phyloP scores from a whole-genome alignment of 2,797 vertebrate genomes.

The Coregonus suidteri region DNA sequence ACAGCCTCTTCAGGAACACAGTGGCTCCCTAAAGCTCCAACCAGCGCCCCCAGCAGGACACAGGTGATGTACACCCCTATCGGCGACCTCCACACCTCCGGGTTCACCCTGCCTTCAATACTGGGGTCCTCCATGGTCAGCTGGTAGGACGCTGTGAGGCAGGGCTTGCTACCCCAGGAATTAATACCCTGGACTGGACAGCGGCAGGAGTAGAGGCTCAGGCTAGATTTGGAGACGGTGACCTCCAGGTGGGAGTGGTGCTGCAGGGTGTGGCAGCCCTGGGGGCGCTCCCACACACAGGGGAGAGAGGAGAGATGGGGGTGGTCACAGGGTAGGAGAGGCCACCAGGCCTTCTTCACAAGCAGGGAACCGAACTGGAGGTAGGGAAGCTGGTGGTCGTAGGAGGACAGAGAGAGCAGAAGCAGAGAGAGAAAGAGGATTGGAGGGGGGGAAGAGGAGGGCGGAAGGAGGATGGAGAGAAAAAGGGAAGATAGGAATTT shows the following conservation, averaged over 20 bases:
- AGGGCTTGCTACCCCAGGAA: background rate
- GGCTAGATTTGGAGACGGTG: background rate
- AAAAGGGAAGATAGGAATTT: no score
- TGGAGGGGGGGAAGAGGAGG: no score
- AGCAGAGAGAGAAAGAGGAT: no score
- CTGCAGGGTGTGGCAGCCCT: background rate
- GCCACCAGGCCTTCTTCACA: background rate
- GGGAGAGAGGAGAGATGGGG: constrained; percentile 1
- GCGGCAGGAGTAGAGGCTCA: constrained; percentile 13
- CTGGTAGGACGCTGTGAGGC: constrained; percentile 16
- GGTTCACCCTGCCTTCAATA: background rate
- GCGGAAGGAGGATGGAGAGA: no score
- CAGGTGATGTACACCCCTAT: background rate
- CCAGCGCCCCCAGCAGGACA: constrained; percentile 13
- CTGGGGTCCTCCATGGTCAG: constrained; percentile 8
- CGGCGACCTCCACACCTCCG: no score
- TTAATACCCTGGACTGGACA: background rate
- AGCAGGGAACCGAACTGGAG: no score
- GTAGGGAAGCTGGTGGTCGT: no score
- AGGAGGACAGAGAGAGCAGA: no score
- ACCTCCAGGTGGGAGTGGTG: constrained; percentile 18
- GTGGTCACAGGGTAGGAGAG: background rate
- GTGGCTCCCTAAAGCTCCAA: constrained; percentile 1
- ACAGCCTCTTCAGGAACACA: background rate
- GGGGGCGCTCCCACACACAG: constrained; percentile 13